Evolutionary conservation across 2,888 invertebrate species (phyloP), one percentile per base, ranked within the genome.

Genomic region (Drosophila anomelani): DNA sequence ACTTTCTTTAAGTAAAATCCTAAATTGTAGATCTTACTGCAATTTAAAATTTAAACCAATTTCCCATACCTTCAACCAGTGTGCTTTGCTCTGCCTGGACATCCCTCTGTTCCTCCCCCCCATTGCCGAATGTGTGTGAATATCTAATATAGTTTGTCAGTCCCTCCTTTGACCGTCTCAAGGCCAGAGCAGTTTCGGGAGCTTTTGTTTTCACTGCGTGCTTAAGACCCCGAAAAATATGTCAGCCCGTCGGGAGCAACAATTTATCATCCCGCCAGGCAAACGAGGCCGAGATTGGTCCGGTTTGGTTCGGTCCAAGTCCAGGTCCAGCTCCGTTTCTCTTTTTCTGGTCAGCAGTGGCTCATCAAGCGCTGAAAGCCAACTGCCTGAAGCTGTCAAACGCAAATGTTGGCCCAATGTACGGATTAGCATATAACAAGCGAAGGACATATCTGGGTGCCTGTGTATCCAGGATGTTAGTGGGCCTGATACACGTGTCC

Each of bases 351-450:
- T 76, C 81, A 47, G 46, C 26, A 76, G 63, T 67, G 62, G 70
- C 81, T 80, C 80, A 71, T 69, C 73, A 60, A 61, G 70, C 76
- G 68, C 46, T 76, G 77, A 77, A 70, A 70, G 68, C 69, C 57
- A 47, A 17, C n/a, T 43, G 62, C 69, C 84, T 55, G 70, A 43
- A 55, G 79, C 81, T 83, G 79, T 83, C 79, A 83, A 85, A 81
- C 67, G 59, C 85, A 79, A 82, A 78, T 83, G 80, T 79, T 77
- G 64, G 62, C 59, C 54, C 75, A 53, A 58, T 83, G 77, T 77
- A 74, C 67, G 61, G 73, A 79, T 85, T 80, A 83, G 79, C 82
- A 81, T 86, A 81, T 61, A 84, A 81, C 81, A 86, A 67, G 68
- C 67, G 72, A 78, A 79, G 80, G 80, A 80, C 81, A 81, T 60